Evolutionary conservation across 1,140 invertebrate genomes (phyloP), one percentile per base, ranked within the genome.

Genomic region (Laupala kohalensis): DNA sequence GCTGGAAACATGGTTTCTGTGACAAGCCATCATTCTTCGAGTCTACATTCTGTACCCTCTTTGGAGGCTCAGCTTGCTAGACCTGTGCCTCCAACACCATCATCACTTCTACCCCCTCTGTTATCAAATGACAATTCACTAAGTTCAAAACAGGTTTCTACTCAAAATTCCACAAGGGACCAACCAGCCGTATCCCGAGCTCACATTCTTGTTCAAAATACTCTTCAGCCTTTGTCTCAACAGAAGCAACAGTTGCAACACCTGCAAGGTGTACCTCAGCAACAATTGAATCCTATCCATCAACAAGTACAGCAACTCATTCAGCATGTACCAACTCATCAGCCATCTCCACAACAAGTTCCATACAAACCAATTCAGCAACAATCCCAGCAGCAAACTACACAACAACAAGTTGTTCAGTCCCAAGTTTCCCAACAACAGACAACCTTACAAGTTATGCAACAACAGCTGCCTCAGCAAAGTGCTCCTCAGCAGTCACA

Each of bases 51-150:
- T n/a, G 88, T 90, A 25, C 86, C 88, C 25, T 91, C 89, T 2
- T 77, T 92, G 71, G 89, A 90, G 78, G 89, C 86, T 0, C 90
- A 92, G 75, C 77, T 91, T 72, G 89, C 89, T 0, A 83, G 88
- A 67, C 89, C 90, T 1, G 86, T 89, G 1, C 87, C 86, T 73
- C 86, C 89, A 0, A 86, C 85, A 19, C 82, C 80, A 62, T 81
- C 83, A 4, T 81, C 79, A 25, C 77, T 81, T 2, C 76, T 83
- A 29, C 83, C 83, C 19, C 81, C 82, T 0, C 72, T 76, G 15
- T 70, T 79, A 12, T 67, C 37, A 13, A 74, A 73, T 71, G 64
- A 63, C 9, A 28, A 23, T 25, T 69, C 24, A 15, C 53, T 25
- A 30, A 66, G 23, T 25, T 2, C 23, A 23, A 66, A 66, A 23